These are phyloP conservation scores for Reticulitermes lucifugus DNA, from an alignment of 2,888 invertebrate species.

Conservation along the genomic window DNA sequence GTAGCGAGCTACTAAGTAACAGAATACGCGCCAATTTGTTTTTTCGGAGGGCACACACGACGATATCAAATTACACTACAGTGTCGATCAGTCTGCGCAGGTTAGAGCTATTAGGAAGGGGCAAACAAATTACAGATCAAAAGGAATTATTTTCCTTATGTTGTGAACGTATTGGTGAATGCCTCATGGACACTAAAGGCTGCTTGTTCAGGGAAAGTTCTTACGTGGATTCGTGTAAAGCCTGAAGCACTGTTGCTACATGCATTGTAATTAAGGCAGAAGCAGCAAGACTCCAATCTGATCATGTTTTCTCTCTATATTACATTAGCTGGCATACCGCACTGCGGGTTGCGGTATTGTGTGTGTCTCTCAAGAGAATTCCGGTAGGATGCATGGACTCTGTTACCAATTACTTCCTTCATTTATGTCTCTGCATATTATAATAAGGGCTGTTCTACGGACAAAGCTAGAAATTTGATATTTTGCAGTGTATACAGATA, in stretches of 20 bases:
- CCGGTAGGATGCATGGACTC: neutral
- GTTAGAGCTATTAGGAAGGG: neutral
- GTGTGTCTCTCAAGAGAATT: neutral
- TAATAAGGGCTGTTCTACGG: neutral
- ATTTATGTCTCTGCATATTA: neutral
- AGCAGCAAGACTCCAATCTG: conserved; percentile 3
- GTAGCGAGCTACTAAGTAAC: no score
- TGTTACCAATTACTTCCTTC: conserved; percentile 5
- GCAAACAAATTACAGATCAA: neutral
- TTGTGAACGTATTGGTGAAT: neutral
- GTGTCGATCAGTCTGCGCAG: neutral
- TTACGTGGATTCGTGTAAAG: neutral
- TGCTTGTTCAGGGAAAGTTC: neutral
- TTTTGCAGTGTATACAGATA: neutral
- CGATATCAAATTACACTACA: neutral
- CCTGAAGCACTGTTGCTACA: conserved; percentile 1
- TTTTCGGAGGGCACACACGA: no score
- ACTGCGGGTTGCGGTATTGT: conserved; percentile 8
- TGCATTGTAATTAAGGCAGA: conserved; percentile 9
- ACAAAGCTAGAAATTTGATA: neutral
- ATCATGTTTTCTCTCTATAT: neutral
- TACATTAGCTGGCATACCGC: neutral
- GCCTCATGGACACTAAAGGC: neutral
- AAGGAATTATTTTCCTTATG: neutral
- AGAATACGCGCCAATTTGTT: no score